Evolutionary conservation across 2,113 vertebrate genomes (phyloP).

Genomic region (Oreochromis spilurus): DNA sequence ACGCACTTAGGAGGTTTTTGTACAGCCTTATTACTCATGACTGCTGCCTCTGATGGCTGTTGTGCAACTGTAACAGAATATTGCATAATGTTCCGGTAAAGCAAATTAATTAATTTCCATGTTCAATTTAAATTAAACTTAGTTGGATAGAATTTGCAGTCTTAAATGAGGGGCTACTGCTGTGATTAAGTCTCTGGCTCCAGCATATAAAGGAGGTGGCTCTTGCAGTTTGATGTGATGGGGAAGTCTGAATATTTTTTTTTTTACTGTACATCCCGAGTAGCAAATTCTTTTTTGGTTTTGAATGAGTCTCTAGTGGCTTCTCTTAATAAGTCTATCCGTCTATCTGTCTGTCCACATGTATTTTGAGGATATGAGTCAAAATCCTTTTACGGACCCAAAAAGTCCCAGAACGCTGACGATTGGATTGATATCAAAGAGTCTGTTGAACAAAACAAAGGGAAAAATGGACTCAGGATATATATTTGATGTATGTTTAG

Average conservation of each 20-base stretch:
- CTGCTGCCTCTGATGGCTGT: background rate
- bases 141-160: background rate
- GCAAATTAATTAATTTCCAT: background rate
- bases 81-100: background rate
- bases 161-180: background rate
- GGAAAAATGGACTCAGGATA: background rate
- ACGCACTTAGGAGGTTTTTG: background rate
- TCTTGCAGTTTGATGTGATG: background rate
- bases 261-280: slow-evolving; percentile 32
- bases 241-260: background rate
- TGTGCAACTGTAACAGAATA: background rate
- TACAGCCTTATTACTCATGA: background rate
- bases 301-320: background rate
- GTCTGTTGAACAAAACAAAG: slow-evolving; percentile 54
- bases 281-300: background rate
- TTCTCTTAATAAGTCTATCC: background rate
- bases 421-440: slow-evolving; percentile 50
- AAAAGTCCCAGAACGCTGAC: slow-evolving; percentile 2
- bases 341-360: slow-evolving; percentile 5
- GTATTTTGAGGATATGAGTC: slow-evolving; percentile 46
- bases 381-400: slow-evolving; percentile 37
- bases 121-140: background rate
- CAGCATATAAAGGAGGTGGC: background rate
- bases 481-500: background rate
- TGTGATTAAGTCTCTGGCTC: background rate